phyloP scores from a whole-genome alignment of 2,888 invertebrate genomes.

The Colostygia pectinataria region DNA sequence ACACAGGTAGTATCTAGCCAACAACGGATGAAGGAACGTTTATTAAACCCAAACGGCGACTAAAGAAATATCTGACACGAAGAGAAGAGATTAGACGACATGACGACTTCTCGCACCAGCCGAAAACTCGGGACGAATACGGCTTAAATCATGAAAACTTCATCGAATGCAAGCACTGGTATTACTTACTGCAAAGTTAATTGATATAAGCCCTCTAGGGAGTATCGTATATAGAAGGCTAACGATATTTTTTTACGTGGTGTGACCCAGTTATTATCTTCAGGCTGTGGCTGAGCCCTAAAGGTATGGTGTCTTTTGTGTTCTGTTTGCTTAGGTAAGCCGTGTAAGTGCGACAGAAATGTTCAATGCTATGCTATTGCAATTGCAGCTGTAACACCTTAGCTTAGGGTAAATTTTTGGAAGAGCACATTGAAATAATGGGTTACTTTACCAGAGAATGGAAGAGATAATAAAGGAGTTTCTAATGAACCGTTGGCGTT shows the following conservation, averaged over 20 bases:
- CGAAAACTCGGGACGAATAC: too few species aligned
- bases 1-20: neutral
- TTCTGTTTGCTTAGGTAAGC: conserved; percentile 32
- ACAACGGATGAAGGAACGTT: neutral
- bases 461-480: conserved; percentile 16
- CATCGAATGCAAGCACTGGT: too few species aligned
- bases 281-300: conserved; percentile 15
- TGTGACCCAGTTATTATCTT: conserved; percentile 6
- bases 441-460: conserved; percentile 16
- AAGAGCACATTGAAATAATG: conserved; percentile 9
- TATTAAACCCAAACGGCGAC: neutral
- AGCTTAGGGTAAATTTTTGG: conserved; percentile 1
- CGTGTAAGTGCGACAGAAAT: conserved; percentile 22
- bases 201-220: too few species aligned
- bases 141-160: too few species aligned
- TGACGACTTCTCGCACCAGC: too few species aligned
- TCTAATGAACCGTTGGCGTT: conserved; percentile 17
- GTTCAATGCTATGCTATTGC: conserved; percentile 1
- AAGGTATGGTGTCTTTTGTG: conserved; percentile 32
- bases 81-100: too few species aligned
- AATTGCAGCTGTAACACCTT: conserved; percentile 11
- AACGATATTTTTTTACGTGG: neutral
- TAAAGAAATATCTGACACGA: too few species aligned
- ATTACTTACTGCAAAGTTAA: too few species aligned
- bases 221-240: too few species aligned